These are phyloP conservation scores for Actinia equina DNA, from an alignment of 64 coral and sea anemone species.

Conservation along the genomic window DNA sequence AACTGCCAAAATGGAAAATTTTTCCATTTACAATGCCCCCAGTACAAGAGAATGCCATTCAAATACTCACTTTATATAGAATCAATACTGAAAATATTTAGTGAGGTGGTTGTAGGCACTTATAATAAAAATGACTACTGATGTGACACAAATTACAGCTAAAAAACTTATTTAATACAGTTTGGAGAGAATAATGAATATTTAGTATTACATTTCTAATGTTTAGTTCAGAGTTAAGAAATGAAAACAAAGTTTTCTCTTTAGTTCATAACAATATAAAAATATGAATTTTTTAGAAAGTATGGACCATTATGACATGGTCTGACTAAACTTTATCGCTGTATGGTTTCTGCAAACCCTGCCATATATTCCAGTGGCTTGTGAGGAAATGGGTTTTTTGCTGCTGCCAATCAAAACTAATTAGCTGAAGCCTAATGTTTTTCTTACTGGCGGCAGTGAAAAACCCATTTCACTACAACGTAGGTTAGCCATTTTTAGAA, in stretches of 20 bases:
- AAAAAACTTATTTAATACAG: neutral
- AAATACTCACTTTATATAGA: no score
- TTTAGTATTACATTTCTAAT: neutral
- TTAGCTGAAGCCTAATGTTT: neutral
- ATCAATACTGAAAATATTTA: no score
- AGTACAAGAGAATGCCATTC: no score
- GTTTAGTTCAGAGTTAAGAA: neutral
- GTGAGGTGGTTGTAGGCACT: no score
- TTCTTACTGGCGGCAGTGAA: slow-evolving; percentile 10
- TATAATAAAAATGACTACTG: neutral
- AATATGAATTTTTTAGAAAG: neutral
- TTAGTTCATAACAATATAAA: neutral
- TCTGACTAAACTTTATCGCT: neutral
- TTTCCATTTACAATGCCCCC: no score
- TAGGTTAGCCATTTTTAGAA: slow-evolving; percentile 12
- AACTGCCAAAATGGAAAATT: no score
- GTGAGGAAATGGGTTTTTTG: slow-evolving; percentile 1
- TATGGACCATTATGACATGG: slow-evolving; percentile 13
- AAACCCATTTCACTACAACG: slow-evolving; percentile 3
- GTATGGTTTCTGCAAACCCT: neutral
- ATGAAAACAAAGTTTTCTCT: no score
- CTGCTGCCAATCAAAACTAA: slow-evolving; percentile 23
- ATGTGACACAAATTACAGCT: neutral
- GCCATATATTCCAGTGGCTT: neutral
- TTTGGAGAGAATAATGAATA: slow-evolving; percentile 10